A percentile compares a stretch with the other conserved stretches of the same genome.
phyloP scores from a whole-genome alignment of 2,113 vertebrate species.

The Urocolius indicus region DNA sequence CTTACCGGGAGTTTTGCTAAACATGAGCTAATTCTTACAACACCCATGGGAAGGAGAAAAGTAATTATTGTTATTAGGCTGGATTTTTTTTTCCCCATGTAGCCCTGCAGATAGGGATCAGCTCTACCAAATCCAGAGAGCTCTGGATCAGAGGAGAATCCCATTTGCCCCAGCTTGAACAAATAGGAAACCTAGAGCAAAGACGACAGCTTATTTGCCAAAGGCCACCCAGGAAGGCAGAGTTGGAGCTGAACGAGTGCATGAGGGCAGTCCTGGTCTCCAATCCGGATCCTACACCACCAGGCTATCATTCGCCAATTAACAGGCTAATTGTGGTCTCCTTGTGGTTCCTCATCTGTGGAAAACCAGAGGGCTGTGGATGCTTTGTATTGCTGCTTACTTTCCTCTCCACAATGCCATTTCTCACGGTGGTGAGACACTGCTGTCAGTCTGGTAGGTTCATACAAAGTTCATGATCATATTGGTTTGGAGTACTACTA shows the following conservation, averaged over 20 bases:
- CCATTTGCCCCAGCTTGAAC: neutral
- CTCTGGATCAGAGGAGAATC: neutral
- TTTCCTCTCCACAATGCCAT: neutral
- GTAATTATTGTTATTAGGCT: conserved; percentile 12
- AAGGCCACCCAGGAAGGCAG: conserved; percentile 15
- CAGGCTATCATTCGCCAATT: neutral
- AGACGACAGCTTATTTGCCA: neutral
- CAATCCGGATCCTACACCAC: neutral
- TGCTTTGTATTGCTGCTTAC: neutral
- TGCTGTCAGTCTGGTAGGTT: neutral
- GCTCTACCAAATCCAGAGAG: neutral
- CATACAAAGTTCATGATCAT: neutral
- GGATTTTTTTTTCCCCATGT: conserved; percentile 19
- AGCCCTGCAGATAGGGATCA: neutral
- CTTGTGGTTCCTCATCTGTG: neutral
- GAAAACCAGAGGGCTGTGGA: neutral
- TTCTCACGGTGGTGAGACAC: neutral
- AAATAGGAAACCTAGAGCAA: neutral
- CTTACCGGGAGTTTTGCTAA: conserved; percentile 40
- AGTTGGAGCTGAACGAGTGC: neutral
- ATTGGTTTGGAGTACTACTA: neutral
- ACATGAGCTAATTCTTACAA: conserved; percentile 61
- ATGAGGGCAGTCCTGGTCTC: neutral
- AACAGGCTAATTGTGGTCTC: neutral
- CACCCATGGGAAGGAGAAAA: conserved; percentile 46